Evolutionary conservation across 2,797 vertebrate species (phyloP).

Genomic region (Centroberyx gerrardi): DNA sequence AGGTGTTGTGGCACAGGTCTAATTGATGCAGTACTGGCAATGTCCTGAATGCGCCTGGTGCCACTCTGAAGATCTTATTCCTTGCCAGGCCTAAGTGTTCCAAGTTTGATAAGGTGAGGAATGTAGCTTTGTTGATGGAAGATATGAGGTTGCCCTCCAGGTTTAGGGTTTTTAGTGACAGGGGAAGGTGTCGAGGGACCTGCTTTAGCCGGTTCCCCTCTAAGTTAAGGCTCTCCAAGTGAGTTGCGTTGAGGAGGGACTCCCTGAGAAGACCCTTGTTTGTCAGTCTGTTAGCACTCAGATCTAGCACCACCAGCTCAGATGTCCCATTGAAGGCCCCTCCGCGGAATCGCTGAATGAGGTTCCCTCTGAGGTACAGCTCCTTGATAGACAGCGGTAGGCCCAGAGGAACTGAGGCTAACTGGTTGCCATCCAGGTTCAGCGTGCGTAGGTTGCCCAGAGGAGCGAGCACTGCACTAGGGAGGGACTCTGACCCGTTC

Average conservation of each 20-base stretch:
- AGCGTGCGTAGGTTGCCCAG: constrained; percentile 70
- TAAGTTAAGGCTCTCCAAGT: constrained; percentile 85
- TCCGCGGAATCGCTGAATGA: constrained; percentile 74
- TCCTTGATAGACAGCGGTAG: constrained; percentile 78
- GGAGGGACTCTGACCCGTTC: constrained; percentile 62
- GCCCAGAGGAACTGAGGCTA: constrained; percentile 70
- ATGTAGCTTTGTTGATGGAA: constrained; percentile 72
- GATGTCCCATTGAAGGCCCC: constrained; percentile 80
- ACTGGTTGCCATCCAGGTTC: constrained; percentile 78
- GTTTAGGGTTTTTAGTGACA: constrained; percentile 80
- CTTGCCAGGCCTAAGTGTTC: constrained; percentile 79
- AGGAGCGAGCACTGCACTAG: constrained; percentile 57
- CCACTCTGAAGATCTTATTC: constrained; percentile 78
- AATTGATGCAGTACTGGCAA: constrained; percentile 73
- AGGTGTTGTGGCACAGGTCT: constrained; percentile 75
- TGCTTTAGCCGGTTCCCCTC: constrained; percentile 80
- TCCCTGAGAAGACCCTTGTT: constrained; percentile 78
- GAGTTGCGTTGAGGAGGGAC: constrained; percentile 76
- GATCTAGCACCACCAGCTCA: constrained; percentile 81
- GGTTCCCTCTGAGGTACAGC: constrained; percentile 84
- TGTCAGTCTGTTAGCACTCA: constrained; percentile 81
- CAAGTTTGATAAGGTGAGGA: constrained; percentile 74
- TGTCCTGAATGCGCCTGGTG: constrained; percentile 66
- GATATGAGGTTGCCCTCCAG: constrained; percentile 79
- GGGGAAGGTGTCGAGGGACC: constrained; percentile 77